These are phyloP conservation scores for Oscheius onirici DNA, from an alignment of 2,888 invertebrate species.

Conservation along the genomic window DNA sequence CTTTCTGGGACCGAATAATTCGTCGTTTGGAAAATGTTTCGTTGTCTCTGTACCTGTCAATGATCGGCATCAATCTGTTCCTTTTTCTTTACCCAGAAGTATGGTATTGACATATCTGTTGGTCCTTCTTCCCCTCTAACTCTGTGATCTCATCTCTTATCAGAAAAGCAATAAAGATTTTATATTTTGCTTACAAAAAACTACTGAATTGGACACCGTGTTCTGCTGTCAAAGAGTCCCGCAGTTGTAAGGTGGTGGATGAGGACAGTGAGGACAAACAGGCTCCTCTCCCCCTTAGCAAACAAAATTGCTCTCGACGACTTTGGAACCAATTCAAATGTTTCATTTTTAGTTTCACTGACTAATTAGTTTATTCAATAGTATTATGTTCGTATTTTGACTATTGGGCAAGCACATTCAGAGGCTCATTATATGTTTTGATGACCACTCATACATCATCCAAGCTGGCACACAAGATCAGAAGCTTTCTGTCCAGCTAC, in stretches of 20 bases:
- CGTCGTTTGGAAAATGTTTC: slow-evolving; percentile 61
- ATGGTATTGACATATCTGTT: slow-evolving; percentile 59
- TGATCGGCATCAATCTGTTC: slow-evolving; percentile 62
- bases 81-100: slow-evolving; percentile 67
- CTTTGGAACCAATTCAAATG: no score
- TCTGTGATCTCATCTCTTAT: slow-evolving; percentile 13
- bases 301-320: neutral
- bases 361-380: no score
- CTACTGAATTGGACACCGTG: neutral
- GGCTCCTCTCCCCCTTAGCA: neutral
- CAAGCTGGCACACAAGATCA: no score
- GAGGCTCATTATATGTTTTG: no score
- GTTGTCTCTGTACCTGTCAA: slow-evolving; percentile 61
- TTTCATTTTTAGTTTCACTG: no score
- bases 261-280: neutral
- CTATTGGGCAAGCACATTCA: no score
- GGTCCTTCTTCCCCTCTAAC: no score
- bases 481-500: no score
- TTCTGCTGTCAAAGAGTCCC: neutral
- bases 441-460: no score
- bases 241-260: slow-evolving; percentile 2
- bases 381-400: no score
- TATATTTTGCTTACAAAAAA: neutral
- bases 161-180: neutral
- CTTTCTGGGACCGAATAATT: slow-evolving; percentile 68